These are phyloP conservation scores for Heliconius aoede DNA, from an alignment of 2,888 invertebrate genomes.

Conservation along the genomic window DNA sequence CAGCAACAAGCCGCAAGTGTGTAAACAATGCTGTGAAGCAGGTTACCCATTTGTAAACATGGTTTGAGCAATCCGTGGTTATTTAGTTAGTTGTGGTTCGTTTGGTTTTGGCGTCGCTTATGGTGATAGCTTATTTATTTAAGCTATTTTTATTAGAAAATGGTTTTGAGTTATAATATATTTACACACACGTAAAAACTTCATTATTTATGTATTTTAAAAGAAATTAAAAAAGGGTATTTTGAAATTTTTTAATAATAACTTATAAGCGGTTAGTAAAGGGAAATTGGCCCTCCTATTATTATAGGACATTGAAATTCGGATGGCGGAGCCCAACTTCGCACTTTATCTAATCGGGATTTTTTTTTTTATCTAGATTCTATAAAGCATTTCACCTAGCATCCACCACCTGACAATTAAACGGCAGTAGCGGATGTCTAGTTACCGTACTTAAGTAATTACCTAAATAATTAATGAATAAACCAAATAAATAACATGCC, in stretches of 20 bases:
- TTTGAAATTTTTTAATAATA: no score
- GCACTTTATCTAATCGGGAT: no score
- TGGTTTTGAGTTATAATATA: no score
- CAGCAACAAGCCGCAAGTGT: constrained; percentile 28
- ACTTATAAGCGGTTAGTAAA: no score
- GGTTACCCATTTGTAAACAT: constrained; percentile 61
- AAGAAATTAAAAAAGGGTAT: no score
- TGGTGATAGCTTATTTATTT: neutral
- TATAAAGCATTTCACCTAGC: neutral
- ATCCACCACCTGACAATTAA: no score
- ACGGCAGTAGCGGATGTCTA: neutral
- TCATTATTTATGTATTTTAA: no score
- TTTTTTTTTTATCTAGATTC: no score
- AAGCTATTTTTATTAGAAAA: neutral
- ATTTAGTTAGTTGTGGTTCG: constrained; percentile 6
- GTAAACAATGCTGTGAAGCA: constrained; percentile 66
- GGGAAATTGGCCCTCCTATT: no score
- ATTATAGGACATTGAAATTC: no score
- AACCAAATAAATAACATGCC: neutral
- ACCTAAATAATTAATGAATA: neutral
- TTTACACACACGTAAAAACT: no score
- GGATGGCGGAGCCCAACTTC: no score
- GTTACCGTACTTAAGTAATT: neutral
- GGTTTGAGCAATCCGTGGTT: constrained; percentile 26
- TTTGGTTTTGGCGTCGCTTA: neutral